phyloP scores from a whole-genome alignment of 2,113 vertebrate genomes.

The Sander lucioperca region DNA sequence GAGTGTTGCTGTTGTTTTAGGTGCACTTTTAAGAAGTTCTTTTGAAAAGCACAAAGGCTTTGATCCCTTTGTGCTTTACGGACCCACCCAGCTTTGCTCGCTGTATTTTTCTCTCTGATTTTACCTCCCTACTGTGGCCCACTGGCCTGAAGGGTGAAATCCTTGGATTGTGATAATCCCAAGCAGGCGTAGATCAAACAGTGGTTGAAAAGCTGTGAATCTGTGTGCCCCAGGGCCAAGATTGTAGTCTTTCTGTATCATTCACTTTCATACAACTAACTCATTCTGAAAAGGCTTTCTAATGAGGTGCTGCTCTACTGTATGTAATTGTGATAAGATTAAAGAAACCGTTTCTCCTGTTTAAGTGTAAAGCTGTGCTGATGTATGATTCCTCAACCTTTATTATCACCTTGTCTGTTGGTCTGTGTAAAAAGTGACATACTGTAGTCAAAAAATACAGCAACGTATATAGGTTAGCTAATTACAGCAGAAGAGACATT shows the following conservation, averaged over 20 bases:
- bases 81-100: constrained; percentile 65
- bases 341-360: not conserved
- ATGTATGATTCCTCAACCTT: not conserved
- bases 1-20: constrained; percentile 69
- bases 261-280: constrained; percentile 44
- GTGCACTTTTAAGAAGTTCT: constrained; percentile 64
- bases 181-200: constrained; percentile 76
- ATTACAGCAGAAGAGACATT: not conserved
- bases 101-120: constrained; percentile 53
- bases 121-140: constrained; percentile 63
- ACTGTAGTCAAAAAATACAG: not conserved
- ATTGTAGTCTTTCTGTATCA: constrained; percentile 52
- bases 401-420: not conserved
- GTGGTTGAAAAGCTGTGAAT: constrained; percentile 68
- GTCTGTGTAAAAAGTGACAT: too few relatives aligned
- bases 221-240: constrained; percentile 50
- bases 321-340: constrained; percentile 2
- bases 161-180: constrained; percentile 79
- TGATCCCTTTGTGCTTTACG: constrained; percentile 64
- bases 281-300: constrained; percentile 21
- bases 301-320: constrained; percentile 34
- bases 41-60: constrained; percentile 70
- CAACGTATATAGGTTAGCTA: not conserved
- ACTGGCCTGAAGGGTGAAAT: constrained; percentile 70
- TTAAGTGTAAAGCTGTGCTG: not conserved